Evolutionary conservation across 2,888 invertebrate genomes (phyloP).

Genomic region (Eustalomyia histrio): DNA sequence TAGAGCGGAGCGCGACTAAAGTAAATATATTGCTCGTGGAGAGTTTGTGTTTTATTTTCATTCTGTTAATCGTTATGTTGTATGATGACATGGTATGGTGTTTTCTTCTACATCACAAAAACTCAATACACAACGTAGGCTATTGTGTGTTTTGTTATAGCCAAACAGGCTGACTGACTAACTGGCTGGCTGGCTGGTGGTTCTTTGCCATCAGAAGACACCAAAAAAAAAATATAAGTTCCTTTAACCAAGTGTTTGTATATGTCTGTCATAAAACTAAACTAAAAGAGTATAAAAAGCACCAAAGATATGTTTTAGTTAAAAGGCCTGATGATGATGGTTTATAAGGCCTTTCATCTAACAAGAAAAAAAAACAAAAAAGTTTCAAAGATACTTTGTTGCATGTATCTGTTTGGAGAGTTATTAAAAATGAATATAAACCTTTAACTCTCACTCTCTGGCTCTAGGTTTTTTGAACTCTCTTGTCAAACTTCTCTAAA

Average conservation of each 20-base stretch:
- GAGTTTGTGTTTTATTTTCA: conserved; percentile 58
- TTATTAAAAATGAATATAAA: conserved; percentile 16
- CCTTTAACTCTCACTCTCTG: conserved; percentile 1
- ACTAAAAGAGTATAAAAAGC: not conserved
- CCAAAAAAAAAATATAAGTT: not conserved
- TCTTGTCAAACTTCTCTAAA: conserved; percentile 4
- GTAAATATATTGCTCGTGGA: conserved; percentile 60
- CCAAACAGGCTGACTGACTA: not conserved
- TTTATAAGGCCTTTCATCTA: conserved; percentile 42
- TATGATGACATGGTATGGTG: not conserved
- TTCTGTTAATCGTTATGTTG: conserved; percentile 40
- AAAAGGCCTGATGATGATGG: not conserved
- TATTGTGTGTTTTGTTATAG: not conserved
- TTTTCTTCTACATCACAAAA: not conserved
- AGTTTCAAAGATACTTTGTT: conserved; percentile 66
- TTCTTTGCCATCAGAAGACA: not conserved
- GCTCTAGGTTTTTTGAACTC: not conserved
- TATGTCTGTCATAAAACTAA: not conserved
- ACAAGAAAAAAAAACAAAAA: conserved; percentile 47
- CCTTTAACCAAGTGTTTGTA: not conserved
- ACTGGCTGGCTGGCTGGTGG: not conserved
- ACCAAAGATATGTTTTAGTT: not conserved
- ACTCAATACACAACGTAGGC: not conserved
- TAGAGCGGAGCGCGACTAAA: conserved; percentile 67
- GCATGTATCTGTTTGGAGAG: conserved; percentile 66